These are phyloP conservation scores for Drosophila basisetae DNA, from an alignment of 2,888 invertebrate genomes.

Conservation along the genomic window DNA sequence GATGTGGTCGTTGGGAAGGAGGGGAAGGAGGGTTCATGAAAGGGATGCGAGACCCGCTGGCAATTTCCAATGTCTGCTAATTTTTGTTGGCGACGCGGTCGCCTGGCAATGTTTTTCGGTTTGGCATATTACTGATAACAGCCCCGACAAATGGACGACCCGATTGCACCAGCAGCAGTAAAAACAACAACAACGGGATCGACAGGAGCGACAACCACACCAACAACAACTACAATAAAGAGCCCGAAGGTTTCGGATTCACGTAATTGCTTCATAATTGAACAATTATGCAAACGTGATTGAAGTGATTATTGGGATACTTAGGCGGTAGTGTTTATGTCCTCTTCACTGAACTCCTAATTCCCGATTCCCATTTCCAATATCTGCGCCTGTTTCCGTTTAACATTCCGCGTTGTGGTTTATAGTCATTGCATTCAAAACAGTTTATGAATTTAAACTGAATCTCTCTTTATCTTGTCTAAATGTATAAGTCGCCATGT, in stretches of 20 bases:
- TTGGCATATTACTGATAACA: conserved; percentile 76
- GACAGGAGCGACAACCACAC: conserved; percentile 13
- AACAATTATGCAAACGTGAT: conserved; percentile 82
- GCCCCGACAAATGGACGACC: conserved; percentile 46
- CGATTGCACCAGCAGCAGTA: conserved; percentile 12
- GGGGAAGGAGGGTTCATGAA: neutral
- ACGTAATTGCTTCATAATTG: conserved; percentile 78
- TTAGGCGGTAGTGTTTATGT: conserved; percentile 71
- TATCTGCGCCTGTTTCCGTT: neutral
- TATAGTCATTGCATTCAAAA: neutral
- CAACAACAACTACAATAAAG: conserved; percentile 17
- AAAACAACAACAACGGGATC: conserved; percentile 11
- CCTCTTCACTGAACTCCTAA: conserved; percentile 27
- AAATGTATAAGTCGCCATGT: neutral
- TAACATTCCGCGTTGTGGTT: neutral
- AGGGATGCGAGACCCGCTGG: conserved; percentile 26
- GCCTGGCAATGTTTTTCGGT: conserved; percentile 69
- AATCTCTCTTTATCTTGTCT: neutral
- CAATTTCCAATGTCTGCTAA: conserved; percentile 59
- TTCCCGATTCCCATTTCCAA: conserved; percentile 38
- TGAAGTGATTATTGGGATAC: conserved; percentile 77
- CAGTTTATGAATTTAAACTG: neutral
- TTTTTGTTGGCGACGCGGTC: conserved; percentile 63
- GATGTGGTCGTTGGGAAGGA: neutral
- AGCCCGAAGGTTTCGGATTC: conserved; percentile 56